Evolutionary conservation across 2,888 invertebrate genomes (phyloP).

Genomic region (Leptinotarsa haldemani): DNA sequence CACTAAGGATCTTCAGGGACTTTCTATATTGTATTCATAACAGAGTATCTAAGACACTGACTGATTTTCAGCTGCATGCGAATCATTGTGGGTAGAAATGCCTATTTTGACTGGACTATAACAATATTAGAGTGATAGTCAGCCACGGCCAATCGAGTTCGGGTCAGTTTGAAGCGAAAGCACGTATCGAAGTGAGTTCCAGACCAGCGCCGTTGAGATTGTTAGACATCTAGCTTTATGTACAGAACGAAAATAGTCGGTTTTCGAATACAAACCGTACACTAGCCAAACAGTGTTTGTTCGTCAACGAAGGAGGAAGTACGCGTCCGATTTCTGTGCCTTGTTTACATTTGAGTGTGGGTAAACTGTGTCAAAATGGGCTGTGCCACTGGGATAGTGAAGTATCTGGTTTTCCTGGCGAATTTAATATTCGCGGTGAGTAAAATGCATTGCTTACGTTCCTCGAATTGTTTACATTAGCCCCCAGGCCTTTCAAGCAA

Average conservation of each 20-base stretch:
- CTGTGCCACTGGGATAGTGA: slow-evolving; percentile 63
- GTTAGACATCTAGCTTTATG: slow-evolving; percentile 6
- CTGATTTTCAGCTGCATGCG: too few relatives aligned
- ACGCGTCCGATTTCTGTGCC: slow-evolving; percentile 33
- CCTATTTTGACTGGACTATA: too few relatives aligned
- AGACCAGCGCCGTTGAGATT: slow-evolving; percentile 23
- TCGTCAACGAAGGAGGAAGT: slow-evolving; percentile 18
- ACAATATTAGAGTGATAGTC: neutral
- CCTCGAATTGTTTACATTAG: slow-evolving; percentile 6
- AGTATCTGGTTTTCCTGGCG: slow-evolving; percentile 63
- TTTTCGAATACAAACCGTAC: slow-evolving; percentile 6
- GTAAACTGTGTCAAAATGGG: slow-evolving; percentile 57
- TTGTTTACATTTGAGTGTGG: slow-evolving; percentile 6
- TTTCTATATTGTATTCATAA: too few relatives aligned
- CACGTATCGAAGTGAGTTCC: neutral
- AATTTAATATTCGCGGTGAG: slow-evolving; percentile 80
- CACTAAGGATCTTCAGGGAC: too few relatives aligned
- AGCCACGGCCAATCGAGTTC: slow-evolving; percentile 23
- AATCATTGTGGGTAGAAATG: too few relatives aligned
- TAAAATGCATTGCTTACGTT: slow-evolving; percentile 53
- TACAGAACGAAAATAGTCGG: slow-evolving; percentile 30
- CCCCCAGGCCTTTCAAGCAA: neutral
- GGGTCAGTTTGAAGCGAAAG: slow-evolving; percentile 27
- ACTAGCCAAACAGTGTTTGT: neutral
- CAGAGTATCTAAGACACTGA: too few relatives aligned